Conservation (phyloP, 1,140 invertebrate genomes). For the Neodiprion pinetum region DNA sequence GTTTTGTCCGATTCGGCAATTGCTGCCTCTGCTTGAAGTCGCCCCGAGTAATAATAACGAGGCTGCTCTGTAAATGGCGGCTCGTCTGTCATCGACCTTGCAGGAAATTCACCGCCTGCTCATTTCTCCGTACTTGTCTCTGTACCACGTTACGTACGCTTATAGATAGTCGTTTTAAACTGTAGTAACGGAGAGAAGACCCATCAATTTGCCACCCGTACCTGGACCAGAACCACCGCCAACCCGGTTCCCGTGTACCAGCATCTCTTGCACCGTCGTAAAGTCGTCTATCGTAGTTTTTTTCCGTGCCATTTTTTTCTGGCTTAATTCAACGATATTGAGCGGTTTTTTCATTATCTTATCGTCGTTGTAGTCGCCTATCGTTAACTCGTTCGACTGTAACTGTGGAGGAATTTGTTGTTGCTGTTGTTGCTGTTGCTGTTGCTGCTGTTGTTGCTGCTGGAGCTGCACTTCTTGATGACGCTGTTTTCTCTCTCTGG, state of each 20-base stretch:
- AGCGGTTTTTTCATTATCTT: conserved; percentile 54
- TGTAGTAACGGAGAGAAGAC: conserved; percentile 63
- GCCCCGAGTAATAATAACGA: too few relatives aligned
- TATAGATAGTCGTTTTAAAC: conserved; percentile 48
- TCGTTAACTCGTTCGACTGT: conserved; percentile 43
- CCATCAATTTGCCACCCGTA: conserved; percentile 60
- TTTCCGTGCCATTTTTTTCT: conserved; percentile 55
- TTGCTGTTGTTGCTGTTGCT: conserved; percentile 40
- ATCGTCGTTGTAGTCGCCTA: conserved; percentile 55
- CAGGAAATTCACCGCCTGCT: not conserved
- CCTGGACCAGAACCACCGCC: conserved; percentile 49
- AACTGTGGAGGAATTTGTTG: conserved; percentile 26
- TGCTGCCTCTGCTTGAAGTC: too few relatives aligned
- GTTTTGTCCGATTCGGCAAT: too few relatives aligned
- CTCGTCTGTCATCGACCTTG: not conserved
- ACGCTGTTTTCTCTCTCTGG: conserved; percentile 70
- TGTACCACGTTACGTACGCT: not conserved
- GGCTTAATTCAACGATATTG: conserved; percentile 50
- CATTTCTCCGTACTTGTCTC: conserved; percentile 15
- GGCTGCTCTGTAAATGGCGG: too few relatives aligned
- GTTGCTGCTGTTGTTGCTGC: conserved; percentile 39
- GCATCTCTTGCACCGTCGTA: conserved; percentile 59
- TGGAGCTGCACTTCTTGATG: conserved; percentile 57
- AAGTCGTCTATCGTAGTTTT: conserved; percentile 58
- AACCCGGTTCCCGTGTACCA: conserved; percentile 59